Base-by-base conservation (phyloP, 1,140 invertebrate genomes). In the Zaprionus camerounensis region DNA sequence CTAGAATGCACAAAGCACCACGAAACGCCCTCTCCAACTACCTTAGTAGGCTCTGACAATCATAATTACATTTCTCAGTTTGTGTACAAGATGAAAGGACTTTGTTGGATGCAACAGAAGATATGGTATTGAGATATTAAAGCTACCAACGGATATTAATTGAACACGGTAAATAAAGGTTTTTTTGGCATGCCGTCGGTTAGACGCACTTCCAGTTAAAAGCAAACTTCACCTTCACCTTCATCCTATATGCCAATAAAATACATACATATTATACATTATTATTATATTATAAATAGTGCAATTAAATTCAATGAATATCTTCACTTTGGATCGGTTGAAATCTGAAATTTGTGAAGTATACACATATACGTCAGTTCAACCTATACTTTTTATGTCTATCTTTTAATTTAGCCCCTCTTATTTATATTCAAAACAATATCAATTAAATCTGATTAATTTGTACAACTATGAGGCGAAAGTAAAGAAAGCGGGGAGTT, bases 51-150 rank as follows among this genome's bases (percentile, higher is more conserved):
- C n/a, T 9, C 41, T n/a, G 41, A 46, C 41, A 46, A 46, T 46
- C 41, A 46, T 46, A 46, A 46, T 46, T 46, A 46, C 41, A 46
- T 46, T 46, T 46, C 41, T 46, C 41, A 46, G 41, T 46, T 46
- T 46, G 9, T 7, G 17, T 17, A 17, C 2, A 15, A 20, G 41
- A 17, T 46, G 17, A 46, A 46, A 46, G 41, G n/a, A 46, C 41
- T 17, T 46, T 46, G 41, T 46, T 46, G 6, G n/a, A 46, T 46
- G 3, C 17, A 9, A 46, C n/a, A 5, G 7, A 46, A 46, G 41
- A 17, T 46, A 11, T n/a, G n/a, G 9, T n/a, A 46, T 46, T 46
- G n/a, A 46, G n/a, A 17, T 17, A 17, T 46, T 17, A 17, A 46
- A 46, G 41, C 3, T 46, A 17, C 9, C 17, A 46, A 46, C 6